These are phyloP conservation scores for Mesoligia furuncula DNA, from an alignment of 2,888 invertebrate genomes.

Conservation along the genomic window DNA sequence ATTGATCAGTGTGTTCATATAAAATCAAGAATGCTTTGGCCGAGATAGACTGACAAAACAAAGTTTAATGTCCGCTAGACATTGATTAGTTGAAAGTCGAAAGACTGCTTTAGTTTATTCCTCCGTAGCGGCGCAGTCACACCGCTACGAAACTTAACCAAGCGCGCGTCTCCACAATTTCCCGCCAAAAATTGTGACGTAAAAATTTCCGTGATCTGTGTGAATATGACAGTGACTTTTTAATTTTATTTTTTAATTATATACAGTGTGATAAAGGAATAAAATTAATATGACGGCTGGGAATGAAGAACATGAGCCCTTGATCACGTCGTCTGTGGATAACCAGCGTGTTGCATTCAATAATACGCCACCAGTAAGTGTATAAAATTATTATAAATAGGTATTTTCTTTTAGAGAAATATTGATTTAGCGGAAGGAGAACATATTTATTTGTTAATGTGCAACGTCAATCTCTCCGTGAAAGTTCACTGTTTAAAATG, in stretches of 20 bases:
- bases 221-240: conserved; percentile 72
- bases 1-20: conserved; percentile 50
- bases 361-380: conserved; percentile 82
- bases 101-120: conserved; percentile 57
- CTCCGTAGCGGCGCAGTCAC: conserved; percentile 51
- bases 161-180: conserved; percentile 59
- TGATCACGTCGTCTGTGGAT: conserved; percentile 86
- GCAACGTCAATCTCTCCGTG: background rate
- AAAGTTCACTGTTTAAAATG: background rate
- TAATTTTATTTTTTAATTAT: conserved; percentile 46
- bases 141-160: conserved; percentile 48
- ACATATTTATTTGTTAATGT: background rate
- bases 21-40: conserved; percentile 47
- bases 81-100: conserved; percentile 64
- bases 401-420: background rate
- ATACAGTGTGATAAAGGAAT: conserved; percentile 54
- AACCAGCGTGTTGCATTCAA: conserved; percentile 84
- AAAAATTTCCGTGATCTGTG: conserved; percentile 55
- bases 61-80: conserved; percentile 53
- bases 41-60: conserved; percentile 52
- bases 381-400: background rate
- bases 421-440: background rate
- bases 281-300: conserved; percentile 83
- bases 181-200: conserved; percentile 72
- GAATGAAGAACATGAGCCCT: conserved; percentile 87